phyloP scores from a whole-genome alignment of 2,888 invertebrate genomes.

The Agrenia bidenticulata region DNA sequence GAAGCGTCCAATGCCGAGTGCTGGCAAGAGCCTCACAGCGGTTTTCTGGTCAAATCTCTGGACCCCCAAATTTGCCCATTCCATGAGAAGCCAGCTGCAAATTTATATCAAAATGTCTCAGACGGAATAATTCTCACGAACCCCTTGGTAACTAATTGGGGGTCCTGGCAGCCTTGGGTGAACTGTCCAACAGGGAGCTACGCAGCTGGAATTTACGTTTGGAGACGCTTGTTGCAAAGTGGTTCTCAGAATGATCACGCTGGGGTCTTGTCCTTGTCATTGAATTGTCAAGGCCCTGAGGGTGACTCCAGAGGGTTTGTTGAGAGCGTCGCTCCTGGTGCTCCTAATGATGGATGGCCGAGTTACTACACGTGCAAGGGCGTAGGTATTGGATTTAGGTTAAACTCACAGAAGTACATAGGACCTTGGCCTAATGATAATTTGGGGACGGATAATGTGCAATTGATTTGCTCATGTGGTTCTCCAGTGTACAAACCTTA shows the following conservation, averaged over 20 bases:
- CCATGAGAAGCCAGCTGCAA: slow-evolving; percentile 17
- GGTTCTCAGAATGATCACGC: slow-evolving; percentile 27
- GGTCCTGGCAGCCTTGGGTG: slow-evolving; percentile 29
- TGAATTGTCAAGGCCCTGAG: not conserved
- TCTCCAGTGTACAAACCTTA: slow-evolving; percentile 34
- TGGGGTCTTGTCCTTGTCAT: slow-evolving; percentile 30
- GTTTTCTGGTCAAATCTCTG: slow-evolving; percentile 2
- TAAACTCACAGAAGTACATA: slow-evolving; percentile 29
- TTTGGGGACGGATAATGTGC: slow-evolving; percentile 39
- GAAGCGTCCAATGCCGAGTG: slow-evolving; percentile 28
- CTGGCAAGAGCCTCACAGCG: slow-evolving; percentile 33
- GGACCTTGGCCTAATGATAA: slow-evolving; percentile 20
- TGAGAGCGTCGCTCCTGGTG: slow-evolving; percentile 24
- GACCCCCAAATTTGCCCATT: slow-evolving; percentile 21
- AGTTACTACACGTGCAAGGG: slow-evolving; percentile 34
- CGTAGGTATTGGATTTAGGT: slow-evolving; percentile 31
- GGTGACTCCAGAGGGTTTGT: slow-evolving; percentile 16
- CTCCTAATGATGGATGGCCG: slow-evolving; percentile 34
- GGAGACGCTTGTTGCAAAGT: slow-evolving; percentile 30
- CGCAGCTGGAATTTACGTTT: slow-evolving; percentile 37
- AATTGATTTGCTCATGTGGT: slow-evolving; percentile 40
- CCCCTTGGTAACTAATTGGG: slow-evolving; percentile 38
- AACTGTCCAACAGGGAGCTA: slow-evolving; percentile 32
- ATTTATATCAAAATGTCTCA: no score
- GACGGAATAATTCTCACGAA: slow-evolving; percentile 24